Evolutionary conservation across 2,888 invertebrate genomes (phyloP), one percentile per base, ranked within the genome.

Genomic region (Eristalinus sepulchralis): DNA sequence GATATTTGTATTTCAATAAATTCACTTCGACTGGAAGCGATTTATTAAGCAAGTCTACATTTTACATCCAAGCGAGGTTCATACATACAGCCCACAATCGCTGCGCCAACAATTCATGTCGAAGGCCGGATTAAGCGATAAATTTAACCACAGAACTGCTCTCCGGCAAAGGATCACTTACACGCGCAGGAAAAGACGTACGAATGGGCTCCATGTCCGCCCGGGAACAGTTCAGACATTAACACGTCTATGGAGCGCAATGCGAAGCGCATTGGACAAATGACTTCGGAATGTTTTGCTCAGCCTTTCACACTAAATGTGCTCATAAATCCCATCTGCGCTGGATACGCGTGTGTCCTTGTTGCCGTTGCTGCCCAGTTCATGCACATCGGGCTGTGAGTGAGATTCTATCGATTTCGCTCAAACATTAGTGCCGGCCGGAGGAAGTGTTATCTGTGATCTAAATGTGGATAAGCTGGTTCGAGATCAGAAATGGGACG

Each of bases 241-340:
- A 83, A 83, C 75, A 83, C 73, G 71, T 73, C 34, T 70, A 55
- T 39, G 64, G 82, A 8, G 34, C 47, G 71, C 79, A 67, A 67
- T 72, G 53, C 80, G 68, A 81, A 81, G 81, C 75, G 81, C 81
- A 9, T 70, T 81, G 81, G 85, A 86, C 83, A 86, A 86, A 86
- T 86, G 78, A 86, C 83, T 86, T 71, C 79, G 85, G 82, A 86
- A 82, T 86, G 85, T 83, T 86, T 86, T 86, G 86, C 83, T 86
- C 86, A 86, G 83, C 83, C 86, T 86, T 86, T 83, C 86, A 83
- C 83, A 83, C 86, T 86, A 86, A 86, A 86, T 86, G 86, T 82
- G 70, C 39, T 72, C 77, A 86, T 86, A 86, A 86, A 86, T 86
- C 78, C 59, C 66, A 72, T 68, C 72, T 77, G 67, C 71, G 60